Percentiles rank a stretch among this genome's conserved stretches.
Evolutionary conservation across 2,113 vertebrate genomes (phyloP).

Genomic region (Gnathonemus echidnorhynchus): DNA sequence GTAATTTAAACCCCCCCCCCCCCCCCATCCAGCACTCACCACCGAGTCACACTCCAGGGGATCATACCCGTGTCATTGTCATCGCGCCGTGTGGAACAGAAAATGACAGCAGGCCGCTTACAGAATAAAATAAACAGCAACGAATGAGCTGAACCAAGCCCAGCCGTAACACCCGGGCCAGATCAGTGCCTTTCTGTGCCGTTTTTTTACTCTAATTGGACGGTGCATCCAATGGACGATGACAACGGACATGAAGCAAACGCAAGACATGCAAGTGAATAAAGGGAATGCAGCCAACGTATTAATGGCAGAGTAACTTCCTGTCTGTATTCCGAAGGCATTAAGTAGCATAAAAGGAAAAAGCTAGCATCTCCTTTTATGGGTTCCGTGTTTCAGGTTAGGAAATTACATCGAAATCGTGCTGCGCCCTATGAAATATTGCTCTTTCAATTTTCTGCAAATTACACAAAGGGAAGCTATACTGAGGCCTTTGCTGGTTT

Average conservation of each 20-base stretch:
- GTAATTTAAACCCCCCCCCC: not conserved
- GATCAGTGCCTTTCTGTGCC: not conserved
- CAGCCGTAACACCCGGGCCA: not conserved
- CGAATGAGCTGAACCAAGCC: not conserved
- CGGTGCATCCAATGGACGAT: not conserved
- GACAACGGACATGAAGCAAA: too few species aligned
- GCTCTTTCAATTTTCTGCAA: not conserved
- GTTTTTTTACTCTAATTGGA: not conserved
- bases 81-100: not conserved
- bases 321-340: not conserved
- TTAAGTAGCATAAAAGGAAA: not conserved
- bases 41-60: not conserved
- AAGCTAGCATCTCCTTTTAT: not conserved
- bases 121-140: not conserved
- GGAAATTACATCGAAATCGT: not conserved
- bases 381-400: not conserved
- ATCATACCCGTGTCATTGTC: not conserved
- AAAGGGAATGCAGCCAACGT: not conserved
- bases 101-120: not conserved
- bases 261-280: not conserved
- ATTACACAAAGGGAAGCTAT: not conserved
- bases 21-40: not conserved
- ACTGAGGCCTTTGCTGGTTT: not conserved
- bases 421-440: not conserved
- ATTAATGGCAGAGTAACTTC: not conserved